Evolutionary conservation across 2,113 vertebrate species (phyloP).

Genomic region (Haemorhous mexicanus): DNA sequence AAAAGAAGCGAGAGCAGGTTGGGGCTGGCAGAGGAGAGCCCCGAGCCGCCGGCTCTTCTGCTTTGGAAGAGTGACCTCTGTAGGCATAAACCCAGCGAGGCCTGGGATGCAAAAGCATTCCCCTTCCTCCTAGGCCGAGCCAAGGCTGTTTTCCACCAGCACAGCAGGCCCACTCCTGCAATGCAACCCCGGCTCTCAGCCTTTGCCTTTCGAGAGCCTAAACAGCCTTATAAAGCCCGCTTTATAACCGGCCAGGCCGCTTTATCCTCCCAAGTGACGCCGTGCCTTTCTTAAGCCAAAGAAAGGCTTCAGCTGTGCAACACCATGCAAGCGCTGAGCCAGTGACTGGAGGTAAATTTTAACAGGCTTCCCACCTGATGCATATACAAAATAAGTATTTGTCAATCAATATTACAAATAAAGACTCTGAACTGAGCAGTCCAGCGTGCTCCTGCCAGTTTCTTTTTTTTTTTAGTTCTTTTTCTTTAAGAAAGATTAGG

Average conservation of each 20-base stretch:
- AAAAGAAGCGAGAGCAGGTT: background rate
- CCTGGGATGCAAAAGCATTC: background rate
- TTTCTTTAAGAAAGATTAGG: background rate
- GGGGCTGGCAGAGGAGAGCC: background rate
- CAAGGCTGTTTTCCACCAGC: background rate
- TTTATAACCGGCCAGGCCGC: background rate
- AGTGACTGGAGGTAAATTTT: background rate
- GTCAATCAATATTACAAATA: background rate
- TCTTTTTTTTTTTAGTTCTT: no score
- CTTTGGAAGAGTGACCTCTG: slow-evolving; percentile 81
- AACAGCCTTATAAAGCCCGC: background rate
- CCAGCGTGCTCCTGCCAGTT: background rate
- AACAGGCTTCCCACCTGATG: background rate
- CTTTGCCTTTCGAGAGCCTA: background rate
- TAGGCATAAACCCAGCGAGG: slow-evolving; percentile 58
- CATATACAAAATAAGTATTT: background rate
- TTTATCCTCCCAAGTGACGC: background rate
- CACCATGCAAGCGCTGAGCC: background rate
- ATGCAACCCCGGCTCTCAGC: background rate
- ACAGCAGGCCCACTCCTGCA: background rate
- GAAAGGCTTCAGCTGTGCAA: background rate
- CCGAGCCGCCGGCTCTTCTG: slow-evolving; percentile 6
- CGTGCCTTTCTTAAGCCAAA: background rate
- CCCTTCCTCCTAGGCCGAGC: background rate
- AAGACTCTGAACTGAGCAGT: background rate